These are phyloP conservation scores for Falco peregrinus DNA, from an alignment of 2,797 vertebrate genomes.

Conservation along the genomic window DNA sequence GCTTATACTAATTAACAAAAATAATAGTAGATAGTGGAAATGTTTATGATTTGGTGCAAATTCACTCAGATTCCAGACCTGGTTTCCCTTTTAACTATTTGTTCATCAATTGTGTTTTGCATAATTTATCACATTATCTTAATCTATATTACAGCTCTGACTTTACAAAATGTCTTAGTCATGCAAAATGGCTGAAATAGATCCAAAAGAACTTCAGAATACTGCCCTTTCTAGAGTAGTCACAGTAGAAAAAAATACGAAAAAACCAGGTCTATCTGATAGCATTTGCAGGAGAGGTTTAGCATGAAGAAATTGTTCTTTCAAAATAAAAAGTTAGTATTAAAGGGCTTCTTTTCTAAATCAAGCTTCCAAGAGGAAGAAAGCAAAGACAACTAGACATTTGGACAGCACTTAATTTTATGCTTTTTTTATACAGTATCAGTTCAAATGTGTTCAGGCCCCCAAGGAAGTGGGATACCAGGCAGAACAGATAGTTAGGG, in stretches of 20 bases:
- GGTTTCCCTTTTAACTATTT: conserved; percentile 22
- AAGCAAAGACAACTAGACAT: background rate
- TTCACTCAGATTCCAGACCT: background rate
- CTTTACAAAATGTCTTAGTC: background rate
- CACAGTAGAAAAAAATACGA: background rate
- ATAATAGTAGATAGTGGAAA: background rate
- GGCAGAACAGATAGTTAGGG: background rate
- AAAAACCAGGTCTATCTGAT: background rate
- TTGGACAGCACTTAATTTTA: background rate
- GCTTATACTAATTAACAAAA: background rate
- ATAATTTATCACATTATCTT: background rate
- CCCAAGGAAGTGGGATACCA: background rate
- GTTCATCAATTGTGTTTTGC: background rate
- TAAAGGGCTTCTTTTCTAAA: background rate
- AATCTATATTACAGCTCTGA: background rate
- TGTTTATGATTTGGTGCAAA: conserved; percentile 1
- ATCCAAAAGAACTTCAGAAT: background rate
- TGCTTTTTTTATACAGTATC: background rate
- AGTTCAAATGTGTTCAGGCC: background rate
- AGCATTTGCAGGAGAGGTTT: background rate
- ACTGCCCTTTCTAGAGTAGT: background rate
- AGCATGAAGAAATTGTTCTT: background rate
- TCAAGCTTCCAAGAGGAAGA: background rate
- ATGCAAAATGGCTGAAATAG: background rate
- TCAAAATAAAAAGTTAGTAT: background rate